These are phyloP conservation scores for Heteropelma amictum DNA, from an alignment of 2,888 invertebrate genomes.

Conservation along the genomic window DNA sequence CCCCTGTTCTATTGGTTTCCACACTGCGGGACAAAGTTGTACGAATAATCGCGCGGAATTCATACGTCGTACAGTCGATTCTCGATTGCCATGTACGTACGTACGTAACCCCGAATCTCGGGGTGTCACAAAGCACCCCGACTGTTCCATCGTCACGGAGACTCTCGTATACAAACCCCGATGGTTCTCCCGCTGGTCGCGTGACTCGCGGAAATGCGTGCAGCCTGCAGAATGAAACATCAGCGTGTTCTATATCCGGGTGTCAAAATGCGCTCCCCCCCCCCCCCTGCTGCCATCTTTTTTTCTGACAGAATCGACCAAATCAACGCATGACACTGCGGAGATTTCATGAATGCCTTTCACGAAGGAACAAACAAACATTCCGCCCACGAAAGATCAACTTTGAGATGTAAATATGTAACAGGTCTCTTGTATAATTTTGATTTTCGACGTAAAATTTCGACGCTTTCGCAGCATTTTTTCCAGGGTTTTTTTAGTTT, in stretches of 20 bases:
- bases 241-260: background rate
- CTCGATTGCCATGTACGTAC: background rate
- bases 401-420: too few species aligned
- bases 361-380: too few species aligned
- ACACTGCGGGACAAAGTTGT: too few species aligned
- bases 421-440: too few species aligned
- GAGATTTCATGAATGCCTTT: too few species aligned
- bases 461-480: too few species aligned
- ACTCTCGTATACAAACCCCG: conserved; percentile 31
- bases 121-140: conserved; percentile 16
- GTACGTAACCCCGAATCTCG: conserved; percentile 2
- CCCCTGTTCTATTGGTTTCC: too few species aligned
- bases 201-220: conserved; percentile 66
- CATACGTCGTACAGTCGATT: background rate
- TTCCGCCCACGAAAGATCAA: too few species aligned
- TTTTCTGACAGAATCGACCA: background rate
- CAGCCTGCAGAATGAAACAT: background rate
- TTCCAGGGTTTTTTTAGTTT: too few species aligned
- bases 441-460: too few species aligned
- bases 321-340: background rate
- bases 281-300: background rate
- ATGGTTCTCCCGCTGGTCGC: conserved; percentile 55
- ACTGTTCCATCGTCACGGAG: conserved; percentile 60
- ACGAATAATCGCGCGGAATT: conserved; percentile 22
- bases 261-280: too few species aligned